Evolutionary conservation across 2,113 vertebrate species (phyloP).

Genomic region (Dromiciops gliroides): DNA sequence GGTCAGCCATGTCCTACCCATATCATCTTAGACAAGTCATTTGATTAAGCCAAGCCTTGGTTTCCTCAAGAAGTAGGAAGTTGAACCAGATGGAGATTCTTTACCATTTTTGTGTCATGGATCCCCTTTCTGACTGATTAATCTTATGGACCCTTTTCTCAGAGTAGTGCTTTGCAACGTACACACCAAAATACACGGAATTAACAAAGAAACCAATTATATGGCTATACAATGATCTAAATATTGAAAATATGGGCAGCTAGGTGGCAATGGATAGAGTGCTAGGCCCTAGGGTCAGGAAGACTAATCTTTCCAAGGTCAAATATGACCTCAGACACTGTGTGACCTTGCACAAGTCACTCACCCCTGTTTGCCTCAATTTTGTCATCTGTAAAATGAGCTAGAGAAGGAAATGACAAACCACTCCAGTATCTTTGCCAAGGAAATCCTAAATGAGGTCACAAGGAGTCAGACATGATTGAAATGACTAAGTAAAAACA

Average conservation of each 20-base stretch:
- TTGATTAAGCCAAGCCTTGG: not conserved
- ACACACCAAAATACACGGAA: not conserved
- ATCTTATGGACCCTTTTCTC: not conserved
- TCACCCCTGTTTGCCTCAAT: not conserved
- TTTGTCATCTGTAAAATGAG: not conserved
- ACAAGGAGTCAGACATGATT: not conserved
- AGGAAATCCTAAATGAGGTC: not conserved
- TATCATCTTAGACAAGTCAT: not conserved
- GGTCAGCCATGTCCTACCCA: not conserved
- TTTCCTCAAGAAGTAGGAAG: not conserved
- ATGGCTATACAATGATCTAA: not conserved
- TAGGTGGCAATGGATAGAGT: not conserved
- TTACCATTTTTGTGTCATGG: not conserved
- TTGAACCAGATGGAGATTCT: not conserved
- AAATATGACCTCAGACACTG: too few species aligned
- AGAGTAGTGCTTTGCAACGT: not conserved
- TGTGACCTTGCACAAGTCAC: not conserved
- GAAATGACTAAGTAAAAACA: not conserved
- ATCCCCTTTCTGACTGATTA: not conserved
- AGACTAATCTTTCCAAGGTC: not conserved
- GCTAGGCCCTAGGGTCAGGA: not conserved
- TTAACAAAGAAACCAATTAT: not conserved
- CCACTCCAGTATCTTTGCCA: not conserved
- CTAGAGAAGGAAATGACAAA: not conserved
- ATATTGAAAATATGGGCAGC: not conserved